Evolutionary conservation across 2,113 vertebrate species (phyloP), one percentile per base, ranked within the genome.

Genomic region (Platysteira castanea): DNA sequence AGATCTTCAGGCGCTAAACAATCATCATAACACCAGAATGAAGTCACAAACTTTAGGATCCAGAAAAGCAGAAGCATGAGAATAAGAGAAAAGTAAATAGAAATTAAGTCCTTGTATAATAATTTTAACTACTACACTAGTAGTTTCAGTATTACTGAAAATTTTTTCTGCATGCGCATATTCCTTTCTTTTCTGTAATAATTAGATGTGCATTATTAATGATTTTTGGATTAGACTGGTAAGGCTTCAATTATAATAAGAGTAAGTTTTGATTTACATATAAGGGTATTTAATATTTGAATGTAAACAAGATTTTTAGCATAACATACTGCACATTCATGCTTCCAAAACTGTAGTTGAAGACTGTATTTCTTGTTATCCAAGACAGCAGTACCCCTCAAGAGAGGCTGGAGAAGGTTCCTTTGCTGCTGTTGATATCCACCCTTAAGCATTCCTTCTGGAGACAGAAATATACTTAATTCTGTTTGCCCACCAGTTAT

Each of bases 401-500:
- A 70, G 84, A 84, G 37, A 81, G 26, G 15, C 37, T 90, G 70
- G 53, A 95, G 71, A 81, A 37, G 3, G 60, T 84, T 88, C 84
- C 52, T 61, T 79, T 70, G 21, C 35, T 96, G 33, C 22, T 83
- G 42, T 91, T 95, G 42, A 67, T 60, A 86, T 95, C 85, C 95
- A n/a, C 37, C 65, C 65, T 65, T 54, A 44, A 93, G 37, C 49
- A 85, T 84, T 71, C 15, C 17, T 63, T 84, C 70, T 46, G 39
- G 33, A 92, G 60, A 64, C 4, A 87, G 63, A 87, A 93, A 63
- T 85, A 67, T 7, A 17, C 56, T 91, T 92, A 57, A 89, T 95
- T 96, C 67, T 65, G 37, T 68, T 92, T 65, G 20, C 39, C 94
- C 95, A 59, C 94, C 75, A 90, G n/a, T 22, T 81, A 56, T 88